Evolutionary conservation across 2,113 vertebrate genomes (phyloP).

Genomic region (Cinclus cinclus): DNA sequence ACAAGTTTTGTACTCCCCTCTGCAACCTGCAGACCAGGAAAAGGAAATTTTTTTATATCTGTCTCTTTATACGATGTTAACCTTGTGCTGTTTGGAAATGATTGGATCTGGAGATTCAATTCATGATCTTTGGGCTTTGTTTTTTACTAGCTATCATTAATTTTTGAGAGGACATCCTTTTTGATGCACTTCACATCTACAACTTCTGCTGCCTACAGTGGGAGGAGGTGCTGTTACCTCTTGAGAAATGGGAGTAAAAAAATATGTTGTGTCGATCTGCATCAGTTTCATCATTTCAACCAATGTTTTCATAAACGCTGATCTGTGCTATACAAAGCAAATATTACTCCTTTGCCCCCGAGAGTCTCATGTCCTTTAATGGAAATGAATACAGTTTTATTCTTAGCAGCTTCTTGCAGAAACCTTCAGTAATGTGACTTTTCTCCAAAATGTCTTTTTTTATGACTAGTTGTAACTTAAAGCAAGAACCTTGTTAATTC

Average conservation of each 20-base stretch:
- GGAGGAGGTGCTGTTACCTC: not conserved
- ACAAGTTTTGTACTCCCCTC: not conserved
- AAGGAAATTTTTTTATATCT: not conserved
- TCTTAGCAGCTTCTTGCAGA: constrained; percentile 19
- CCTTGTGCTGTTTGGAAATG: not conserved
- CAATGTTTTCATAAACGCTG: not conserved
- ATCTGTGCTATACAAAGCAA: not conserved
- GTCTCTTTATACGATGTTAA: not conserved
- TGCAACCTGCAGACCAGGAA: not conserved
- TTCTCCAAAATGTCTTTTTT: not conserved
- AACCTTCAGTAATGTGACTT: not conserved
- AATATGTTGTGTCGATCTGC: not conserved
- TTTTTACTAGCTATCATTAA: not conserved
- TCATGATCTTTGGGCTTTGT: not conserved
- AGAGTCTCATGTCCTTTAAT: constrained; percentile 6
- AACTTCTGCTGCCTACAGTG: not conserved
- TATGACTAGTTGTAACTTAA: not conserved
- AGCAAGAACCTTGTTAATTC: not conserved
- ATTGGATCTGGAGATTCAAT: not conserved
- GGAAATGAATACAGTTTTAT: constrained; percentile 8
- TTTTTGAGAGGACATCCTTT: not conserved
- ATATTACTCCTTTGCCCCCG: not conserved
- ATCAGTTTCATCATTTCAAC: not conserved
- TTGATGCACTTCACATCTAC: not conserved
- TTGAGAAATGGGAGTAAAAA: not conserved